Percentiles rank a stretch among this genome's conserved stretches.
Conservation (phyloP, 2,113 vertebrate species). For the Dasyornis broadbenti region DNA sequence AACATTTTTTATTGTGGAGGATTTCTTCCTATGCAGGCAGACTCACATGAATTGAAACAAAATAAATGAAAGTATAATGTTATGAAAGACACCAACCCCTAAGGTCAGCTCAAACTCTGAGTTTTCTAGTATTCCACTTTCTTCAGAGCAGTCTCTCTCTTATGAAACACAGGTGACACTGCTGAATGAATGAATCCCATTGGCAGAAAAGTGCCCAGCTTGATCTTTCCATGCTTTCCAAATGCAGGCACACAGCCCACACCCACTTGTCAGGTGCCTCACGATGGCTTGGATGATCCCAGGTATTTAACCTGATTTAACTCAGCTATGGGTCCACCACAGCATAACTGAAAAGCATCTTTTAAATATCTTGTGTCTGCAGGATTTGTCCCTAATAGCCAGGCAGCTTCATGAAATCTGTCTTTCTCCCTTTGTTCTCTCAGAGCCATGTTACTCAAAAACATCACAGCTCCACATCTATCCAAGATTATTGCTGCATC, state of each 20-base stretch:
- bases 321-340: background rate
- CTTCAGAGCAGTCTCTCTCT: background rate
- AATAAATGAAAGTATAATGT: background rate
- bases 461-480: background rate
- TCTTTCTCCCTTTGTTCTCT: background rate
- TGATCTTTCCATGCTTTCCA: background rate
- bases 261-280: background rate
- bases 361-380: background rate
- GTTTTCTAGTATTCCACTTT: background rate
- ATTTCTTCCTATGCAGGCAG: background rate
- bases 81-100: background rate
- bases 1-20: background rate
- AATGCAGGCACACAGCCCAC: background rate
- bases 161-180: background rate
- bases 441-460: background rate
- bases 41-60: background rate
- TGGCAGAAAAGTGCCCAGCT: background rate
- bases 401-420: background rate
- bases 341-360: background rate
- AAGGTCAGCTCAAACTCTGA: background rate
- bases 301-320: background rate
- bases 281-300: background rate
- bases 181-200: background rate
- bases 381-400: background rate
- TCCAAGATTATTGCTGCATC: background rate